phyloP scores from a whole-genome alignment of 30 jellyfish, hydroid and myxozoan genomes.

The Pseudorhiza aurosa region DNA sequence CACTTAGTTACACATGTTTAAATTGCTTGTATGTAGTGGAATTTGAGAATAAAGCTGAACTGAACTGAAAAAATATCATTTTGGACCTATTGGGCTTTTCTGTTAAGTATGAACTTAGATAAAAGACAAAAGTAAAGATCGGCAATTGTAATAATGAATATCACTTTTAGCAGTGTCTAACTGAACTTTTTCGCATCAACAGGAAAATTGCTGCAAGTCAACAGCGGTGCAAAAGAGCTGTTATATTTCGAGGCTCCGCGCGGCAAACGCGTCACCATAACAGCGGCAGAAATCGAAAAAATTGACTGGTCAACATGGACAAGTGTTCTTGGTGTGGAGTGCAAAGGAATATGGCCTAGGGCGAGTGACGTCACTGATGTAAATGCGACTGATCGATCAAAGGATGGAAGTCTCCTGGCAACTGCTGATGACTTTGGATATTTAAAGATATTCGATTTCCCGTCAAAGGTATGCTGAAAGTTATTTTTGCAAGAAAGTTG shows the following conservation, averaged over 20 bases:
- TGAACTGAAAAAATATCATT: too few species aligned
- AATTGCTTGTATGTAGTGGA: too few species aligned
- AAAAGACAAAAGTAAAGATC: too few species aligned
- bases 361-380: slow-evolving; percentile 89
- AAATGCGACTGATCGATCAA: slow-evolving; percentile 84
- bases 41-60: too few species aligned
- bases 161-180: too few species aligned
- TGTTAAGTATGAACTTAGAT: too few species aligned
- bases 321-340: slow-evolving; percentile 82
- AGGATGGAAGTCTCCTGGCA: slow-evolving; percentile 87
- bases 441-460: slow-evolving; percentile 86
- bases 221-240: slow-evolving; percentile 90
- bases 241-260: slow-evolving; percentile 95
- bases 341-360: slow-evolving; percentile 97
- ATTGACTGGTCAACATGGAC: slow-evolving; percentile 95
- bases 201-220: slow-evolving; percentile 87
- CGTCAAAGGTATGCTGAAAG: slow-evolving; percentile 81
- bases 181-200: neutral
- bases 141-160: too few species aligned
- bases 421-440: slow-evolving; percentile 97
- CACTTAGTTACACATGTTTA: too few species aligned
- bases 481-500: too few species aligned
- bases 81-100: too few species aligned
- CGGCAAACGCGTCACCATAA: slow-evolving; percentile 77
- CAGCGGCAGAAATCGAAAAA: slow-evolving; percentile 60